Conservation (phyloP, 2,888 invertebrate species). For the Fragum sueziense region DNA sequence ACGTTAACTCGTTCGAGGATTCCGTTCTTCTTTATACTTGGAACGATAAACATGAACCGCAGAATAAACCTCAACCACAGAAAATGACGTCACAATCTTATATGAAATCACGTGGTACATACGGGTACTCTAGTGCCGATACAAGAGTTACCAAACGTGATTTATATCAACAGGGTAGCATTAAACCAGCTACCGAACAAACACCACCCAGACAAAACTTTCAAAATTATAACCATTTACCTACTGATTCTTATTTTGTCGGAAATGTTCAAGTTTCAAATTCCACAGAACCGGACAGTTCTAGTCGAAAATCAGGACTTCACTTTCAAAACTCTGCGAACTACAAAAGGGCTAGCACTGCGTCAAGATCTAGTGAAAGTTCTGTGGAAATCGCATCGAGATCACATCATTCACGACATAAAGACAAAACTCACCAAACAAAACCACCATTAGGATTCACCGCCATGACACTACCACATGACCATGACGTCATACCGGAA, state of each 20-base stretch:
- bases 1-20: conserved; percentile 75
- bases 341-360: conserved; percentile 62
- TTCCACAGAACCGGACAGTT: neutral
- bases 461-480: conserved; percentile 59
- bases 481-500: conserved; percentile 68
- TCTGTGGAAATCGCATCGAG: conserved; percentile 66
- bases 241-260: conserved; percentile 2
- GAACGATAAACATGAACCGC: conserved; percentile 63
- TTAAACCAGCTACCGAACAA: conserved; percentile 22
- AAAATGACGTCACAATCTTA: conserved; percentile 65
- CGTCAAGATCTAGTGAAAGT: conserved; percentile 73
- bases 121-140: conserved; percentile 50
- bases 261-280: neutral
- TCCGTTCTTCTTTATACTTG: conserved; percentile 77
- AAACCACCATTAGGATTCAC: conserved; percentile 39
- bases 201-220: neutral
- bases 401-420: conserved; percentile 60
- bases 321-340: conserved; percentile 62
- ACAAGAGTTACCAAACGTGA: conserved; percentile 53
- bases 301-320: conserved; percentile 32
- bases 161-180: conserved; percentile 36
- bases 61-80: neutral
- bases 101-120: conserved; percentile 15
- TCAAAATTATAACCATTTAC: conserved; percentile 1
- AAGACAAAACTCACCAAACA: conserved; percentile 52